These are phyloP conservation scores for Poecile atricapillus DNA, from an alignment of 2,113 vertebrate genomes.

Conservation along the genomic window DNA sequence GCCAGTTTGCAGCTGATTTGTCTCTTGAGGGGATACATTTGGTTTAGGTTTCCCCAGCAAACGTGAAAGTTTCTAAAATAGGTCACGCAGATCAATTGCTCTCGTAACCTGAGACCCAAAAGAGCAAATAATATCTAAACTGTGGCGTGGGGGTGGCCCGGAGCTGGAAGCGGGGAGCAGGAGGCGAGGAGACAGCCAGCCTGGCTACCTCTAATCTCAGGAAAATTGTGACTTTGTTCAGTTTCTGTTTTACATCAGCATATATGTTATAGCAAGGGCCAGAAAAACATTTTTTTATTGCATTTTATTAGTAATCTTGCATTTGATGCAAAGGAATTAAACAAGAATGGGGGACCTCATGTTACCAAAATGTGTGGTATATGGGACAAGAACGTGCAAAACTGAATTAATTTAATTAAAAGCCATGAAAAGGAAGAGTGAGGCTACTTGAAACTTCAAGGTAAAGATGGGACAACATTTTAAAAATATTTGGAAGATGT, in stretches of 20 bases:
- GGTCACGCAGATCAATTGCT: conserved; percentile 96
- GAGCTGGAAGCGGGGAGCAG: conserved; percentile 20
- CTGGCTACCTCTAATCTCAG: conserved; percentile 93
- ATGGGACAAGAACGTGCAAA: neutral
- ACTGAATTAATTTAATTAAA: neutral
- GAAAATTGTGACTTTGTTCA: conserved; percentile 79
- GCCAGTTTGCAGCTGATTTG: conserved; percentile 75
- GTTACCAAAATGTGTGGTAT: neutral
- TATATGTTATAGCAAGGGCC: neutral
- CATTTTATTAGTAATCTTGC: neutral
- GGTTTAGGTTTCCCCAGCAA: conserved; percentile 89
- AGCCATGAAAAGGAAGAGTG: neutral
- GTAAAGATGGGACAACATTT: neutral
- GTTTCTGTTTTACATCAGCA: conserved; percentile 83
- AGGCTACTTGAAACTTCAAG: neutral
- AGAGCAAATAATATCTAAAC: conserved; percentile 92
- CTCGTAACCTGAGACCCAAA: conserved; percentile 90
- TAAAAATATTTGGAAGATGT: accelerated
- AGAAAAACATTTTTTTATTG: neutral
- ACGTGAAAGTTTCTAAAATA: conserved; percentile 85
- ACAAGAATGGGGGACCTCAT: neutral
- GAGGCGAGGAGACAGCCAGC: conserved; percentile 92
- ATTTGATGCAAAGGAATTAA: neutral
- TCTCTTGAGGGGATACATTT: conserved; percentile 88
- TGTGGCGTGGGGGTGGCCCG: conserved; percentile 80